A percentile compares a stretch with the other conserved stretches of the same genome.
These are phyloP conservation scores for Potamarius usumacintae DNA, from an alignment of 2,113 vertebrate species.

Conservation along the genomic window DNA sequence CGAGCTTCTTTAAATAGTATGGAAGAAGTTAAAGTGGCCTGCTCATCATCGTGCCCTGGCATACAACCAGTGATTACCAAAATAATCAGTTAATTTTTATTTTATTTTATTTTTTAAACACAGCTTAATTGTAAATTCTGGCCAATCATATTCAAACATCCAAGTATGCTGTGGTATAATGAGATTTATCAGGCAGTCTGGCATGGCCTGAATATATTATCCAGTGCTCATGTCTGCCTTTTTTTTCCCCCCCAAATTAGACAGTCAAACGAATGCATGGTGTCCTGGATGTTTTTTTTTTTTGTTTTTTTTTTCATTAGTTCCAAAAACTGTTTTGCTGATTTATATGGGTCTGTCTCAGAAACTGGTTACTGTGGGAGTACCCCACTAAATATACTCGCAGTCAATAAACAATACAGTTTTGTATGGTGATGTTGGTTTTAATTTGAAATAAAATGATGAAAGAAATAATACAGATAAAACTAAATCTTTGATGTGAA, in stretches of 20 bases:
- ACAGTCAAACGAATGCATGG: too few relatives aligned
- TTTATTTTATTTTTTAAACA: too few relatives aligned
- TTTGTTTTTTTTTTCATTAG: not conserved
- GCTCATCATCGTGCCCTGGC: not conserved
- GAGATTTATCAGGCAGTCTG: not conserved
- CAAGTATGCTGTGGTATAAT: not conserved
- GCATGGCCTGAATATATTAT: not conserved
- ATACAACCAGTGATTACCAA: too few relatives aligned
- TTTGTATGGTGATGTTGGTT: too few relatives aligned
- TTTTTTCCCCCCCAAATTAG: not conserved
- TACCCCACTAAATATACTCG: too few relatives aligned
- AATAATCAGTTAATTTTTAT: not conserved
- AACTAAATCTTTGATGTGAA: too few relatives aligned
- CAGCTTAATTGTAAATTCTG: not conserved
- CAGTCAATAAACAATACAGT: too few relatives aligned
- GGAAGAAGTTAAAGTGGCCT: not conserved
- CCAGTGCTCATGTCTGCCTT: not conserved
- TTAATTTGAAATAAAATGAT: too few relatives aligned
- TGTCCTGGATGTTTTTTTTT: not conserved
- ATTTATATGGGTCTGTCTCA: too few relatives aligned
- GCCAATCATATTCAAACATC: not conserved
- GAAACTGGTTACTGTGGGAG: too few relatives aligned
- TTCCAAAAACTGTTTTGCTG: not conserved
- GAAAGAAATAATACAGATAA: too few relatives aligned
- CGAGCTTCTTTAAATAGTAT: not conserved